phyloP scores from a whole-genome alignment of 2,797 vertebrate genomes.

The Halcyon leucocephala region DNA sequence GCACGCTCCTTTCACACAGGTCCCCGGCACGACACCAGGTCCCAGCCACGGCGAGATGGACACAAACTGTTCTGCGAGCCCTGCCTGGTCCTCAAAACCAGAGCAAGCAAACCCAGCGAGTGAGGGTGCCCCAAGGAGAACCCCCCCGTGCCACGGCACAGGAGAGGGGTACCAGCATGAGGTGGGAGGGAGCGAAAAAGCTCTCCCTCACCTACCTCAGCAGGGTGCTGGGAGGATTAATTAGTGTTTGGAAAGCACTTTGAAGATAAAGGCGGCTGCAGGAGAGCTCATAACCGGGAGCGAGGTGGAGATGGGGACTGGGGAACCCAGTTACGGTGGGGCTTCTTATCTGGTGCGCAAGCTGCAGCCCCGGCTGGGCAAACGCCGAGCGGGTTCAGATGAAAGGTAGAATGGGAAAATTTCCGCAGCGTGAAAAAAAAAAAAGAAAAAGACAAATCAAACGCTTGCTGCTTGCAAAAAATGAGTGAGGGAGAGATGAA shows the following conservation, averaged over 20 bases:
- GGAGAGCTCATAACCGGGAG: background rate
- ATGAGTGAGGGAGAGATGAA: constrained; percentile 10
- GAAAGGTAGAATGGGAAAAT: background rate
- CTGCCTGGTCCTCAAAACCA: background rate
- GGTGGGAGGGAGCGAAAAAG: background rate
- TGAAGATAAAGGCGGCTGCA: background rate
- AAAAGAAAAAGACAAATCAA: background rate
- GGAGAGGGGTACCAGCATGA: background rate
- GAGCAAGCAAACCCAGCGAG: background rate
- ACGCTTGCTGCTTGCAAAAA: background rate
- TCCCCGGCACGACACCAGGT: background rate
- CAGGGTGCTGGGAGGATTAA: background rate
- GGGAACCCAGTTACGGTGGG: background rate
- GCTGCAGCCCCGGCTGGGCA: constrained; percentile 6
- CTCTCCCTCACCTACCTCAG: background rate
- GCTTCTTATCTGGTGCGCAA: constrained; percentile 31
- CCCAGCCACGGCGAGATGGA: background rate
- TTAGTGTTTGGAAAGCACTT: constrained; percentile 43
- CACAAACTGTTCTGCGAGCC: background rate
- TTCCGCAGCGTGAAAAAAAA: background rate
- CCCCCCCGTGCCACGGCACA: fast-evolving
- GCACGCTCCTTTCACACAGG: background rate
- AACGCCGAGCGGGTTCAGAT: background rate
- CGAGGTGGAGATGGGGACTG: background rate
- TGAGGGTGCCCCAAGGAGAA: background rate